Evolutionary conservation across 1,140 invertebrate species (phyloP), one percentile per base, ranked within the genome.

Genomic region (Apis florea): DNA sequence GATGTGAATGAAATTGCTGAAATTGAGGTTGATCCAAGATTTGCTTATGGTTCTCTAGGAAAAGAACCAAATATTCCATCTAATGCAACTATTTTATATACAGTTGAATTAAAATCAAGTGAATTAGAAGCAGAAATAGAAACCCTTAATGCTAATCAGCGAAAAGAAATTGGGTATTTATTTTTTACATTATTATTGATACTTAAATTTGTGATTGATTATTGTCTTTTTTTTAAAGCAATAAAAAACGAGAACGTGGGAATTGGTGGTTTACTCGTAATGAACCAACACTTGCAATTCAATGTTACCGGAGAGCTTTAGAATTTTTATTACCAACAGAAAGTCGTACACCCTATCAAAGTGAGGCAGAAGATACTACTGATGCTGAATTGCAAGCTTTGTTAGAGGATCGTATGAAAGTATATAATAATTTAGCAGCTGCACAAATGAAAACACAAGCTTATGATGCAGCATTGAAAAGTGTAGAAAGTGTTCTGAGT

Each of bases 401-500:
- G 47, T 88, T 98, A 24, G 96, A 97, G 54, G 96, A 97, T 89
- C 93, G 97, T 72, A 92, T 98, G 11, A 96, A 97, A 89, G 96
- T 97, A 1, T 96, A 97, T 85, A 98, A 98, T 91, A 98, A 98
- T 93, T 95, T 98, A 94, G 97, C 97, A 11, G 96, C 97, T 75
- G 97, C 97, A 40, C 97, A 98, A 93, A 95, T 98, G 58, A 98
- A 98, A 94, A 96, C 97, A 49, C 95, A 96, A 83, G 96, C 96
- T 0, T 98, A 95, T 90, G 97, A 98, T 88, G 95, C 96, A 49
- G 98, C 98, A 21, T 93, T 98, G 10, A 95, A 95, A 89, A 97
- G 97, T 47, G 95, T 98, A 40, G 96, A 97, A 63, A 94, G 95
- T 91, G 98, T 98, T 1, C 91, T 98, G 13, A 94, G 95, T 78